Percentiles rank a stretch among this genome's conserved stretches.
Conservation (phyloP, 2,797 vertebrate genomes). For the Acrossocheilus wenchowensis region DNA sequence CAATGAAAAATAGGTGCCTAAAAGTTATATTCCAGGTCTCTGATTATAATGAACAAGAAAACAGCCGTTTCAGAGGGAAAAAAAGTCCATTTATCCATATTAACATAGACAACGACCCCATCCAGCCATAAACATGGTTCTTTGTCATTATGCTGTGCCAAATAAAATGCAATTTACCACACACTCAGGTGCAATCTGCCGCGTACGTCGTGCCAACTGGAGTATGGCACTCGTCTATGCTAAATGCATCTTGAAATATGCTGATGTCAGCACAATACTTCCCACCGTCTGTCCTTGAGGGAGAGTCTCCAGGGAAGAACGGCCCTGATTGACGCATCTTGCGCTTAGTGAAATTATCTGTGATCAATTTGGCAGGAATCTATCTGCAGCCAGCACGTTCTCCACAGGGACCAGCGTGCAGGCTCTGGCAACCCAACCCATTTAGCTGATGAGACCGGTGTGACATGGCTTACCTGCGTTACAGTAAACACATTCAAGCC, state of each 20-base stretch:
- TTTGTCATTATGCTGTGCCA: constrained; percentile 32
- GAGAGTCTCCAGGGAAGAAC: constrained; percentile 49
- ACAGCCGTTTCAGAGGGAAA: not conserved
- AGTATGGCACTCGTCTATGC: constrained; percentile 23
- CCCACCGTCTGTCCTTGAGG: constrained; percentile 58
- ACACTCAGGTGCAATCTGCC: constrained; percentile 48
- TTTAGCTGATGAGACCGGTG: constrained; percentile 60
- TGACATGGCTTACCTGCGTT: constrained; percentile 27
- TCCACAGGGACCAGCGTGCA: constrained; percentile 36
- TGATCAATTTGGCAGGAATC: constrained; percentile 61
- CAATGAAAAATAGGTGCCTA: not conserved
- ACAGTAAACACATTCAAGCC: constrained; percentile 30
- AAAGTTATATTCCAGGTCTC: not conserved
- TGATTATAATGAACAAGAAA: not conserved
- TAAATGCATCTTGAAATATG: constrained; percentile 43
- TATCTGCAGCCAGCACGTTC: constrained; percentile 35
- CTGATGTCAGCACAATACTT: constrained; percentile 52
- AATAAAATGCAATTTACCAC: constrained; percentile 52
- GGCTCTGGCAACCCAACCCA: constrained; percentile 37
- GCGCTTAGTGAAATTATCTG: constrained; percentile 61
- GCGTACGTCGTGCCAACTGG: constrained; percentile 24
- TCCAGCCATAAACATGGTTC: constrained; percentile 14
- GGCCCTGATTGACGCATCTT: constrained; percentile 57
- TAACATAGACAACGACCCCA: not conserved
- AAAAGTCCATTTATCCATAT: not conserved